Evolutionary conservation across 2,113 vertebrate genomes (phyloP).

Genomic region (Charina bottae): DNA sequence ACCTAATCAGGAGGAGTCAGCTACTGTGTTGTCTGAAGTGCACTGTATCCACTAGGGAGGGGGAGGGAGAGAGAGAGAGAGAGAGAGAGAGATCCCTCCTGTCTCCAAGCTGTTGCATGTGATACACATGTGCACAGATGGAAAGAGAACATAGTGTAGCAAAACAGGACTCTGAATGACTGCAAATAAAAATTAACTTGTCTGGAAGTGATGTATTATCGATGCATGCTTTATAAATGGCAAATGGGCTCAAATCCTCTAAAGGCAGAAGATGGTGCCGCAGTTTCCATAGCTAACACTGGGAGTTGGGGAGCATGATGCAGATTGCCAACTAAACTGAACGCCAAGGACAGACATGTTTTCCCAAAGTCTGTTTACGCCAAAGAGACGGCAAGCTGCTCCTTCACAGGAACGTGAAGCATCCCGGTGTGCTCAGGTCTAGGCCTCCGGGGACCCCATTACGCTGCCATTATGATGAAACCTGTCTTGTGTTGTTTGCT

Average conservation of each 20-base stretch:
- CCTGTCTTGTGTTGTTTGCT: background rate
- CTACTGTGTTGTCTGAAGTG: slow-evolving; percentile 19
- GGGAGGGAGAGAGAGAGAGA: too few species aligned
- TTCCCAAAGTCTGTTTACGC: background rate
- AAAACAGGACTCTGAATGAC: background rate
- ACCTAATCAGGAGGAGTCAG: slow-evolving; percentile 18
- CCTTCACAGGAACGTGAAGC: background rate
- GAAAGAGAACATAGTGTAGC: background rate
- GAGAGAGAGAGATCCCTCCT: background rate
- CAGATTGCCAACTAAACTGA: background rate
- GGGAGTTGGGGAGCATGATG: background rate
- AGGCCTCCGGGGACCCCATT: slow-evolving; percentile 21
- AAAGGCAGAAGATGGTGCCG: background rate
- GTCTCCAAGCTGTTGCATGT: background rate
- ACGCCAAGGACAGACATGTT: background rate
- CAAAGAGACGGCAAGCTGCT: background rate
- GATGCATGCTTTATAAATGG: background rate
- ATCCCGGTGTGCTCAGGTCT: background rate
- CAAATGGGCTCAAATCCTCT: background rate
- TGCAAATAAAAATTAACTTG: background rate
- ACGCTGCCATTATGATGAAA: slow-evolving; percentile 15
- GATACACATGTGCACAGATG: background rate
- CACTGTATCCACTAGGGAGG: background rate
- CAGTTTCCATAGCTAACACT: background rate
- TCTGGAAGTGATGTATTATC: background rate